Percentiles rank a stretch among this genome's conserved stretches.
Conservation (phyloP, 2,113 vertebrate species). For the Scopus umbretta region DNA sequence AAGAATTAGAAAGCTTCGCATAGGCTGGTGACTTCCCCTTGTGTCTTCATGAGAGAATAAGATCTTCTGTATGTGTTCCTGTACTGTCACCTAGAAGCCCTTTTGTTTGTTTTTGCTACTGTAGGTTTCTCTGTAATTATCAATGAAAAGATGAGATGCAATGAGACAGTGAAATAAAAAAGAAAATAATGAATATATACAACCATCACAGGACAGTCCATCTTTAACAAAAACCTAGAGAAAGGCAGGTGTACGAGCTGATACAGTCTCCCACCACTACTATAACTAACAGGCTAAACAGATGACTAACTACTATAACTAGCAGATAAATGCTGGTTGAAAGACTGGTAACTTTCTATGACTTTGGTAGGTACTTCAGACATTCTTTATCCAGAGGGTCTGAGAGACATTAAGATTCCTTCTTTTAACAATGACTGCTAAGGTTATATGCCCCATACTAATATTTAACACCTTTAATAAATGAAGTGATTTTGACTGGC, state of each 20-base stretch:
- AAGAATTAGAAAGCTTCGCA: not conserved
- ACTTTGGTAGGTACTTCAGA: not conserved
- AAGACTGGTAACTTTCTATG: not conserved
- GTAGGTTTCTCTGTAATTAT: not conserved
- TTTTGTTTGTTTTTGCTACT: not conserved
- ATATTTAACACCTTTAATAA: not conserved
- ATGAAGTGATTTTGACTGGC: not conserved
- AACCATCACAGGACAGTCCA: not conserved
- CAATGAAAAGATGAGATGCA: not conserved
- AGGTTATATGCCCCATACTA: not conserved
- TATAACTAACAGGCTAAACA: not conserved
- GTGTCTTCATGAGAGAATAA: not conserved
- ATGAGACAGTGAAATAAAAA: not conserved
- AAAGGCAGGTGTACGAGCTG: not conserved
- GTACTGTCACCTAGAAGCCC: not conserved
- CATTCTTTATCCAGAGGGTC: not conserved
- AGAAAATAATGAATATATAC: not conserved
- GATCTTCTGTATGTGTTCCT: not conserved
- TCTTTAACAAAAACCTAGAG: not conserved
- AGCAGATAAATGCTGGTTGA: not conserved
- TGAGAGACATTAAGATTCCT: not conserved
- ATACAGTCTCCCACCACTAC: not conserved
- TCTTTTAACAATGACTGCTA: not conserved
- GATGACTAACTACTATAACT: not conserved
- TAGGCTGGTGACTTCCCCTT: not conserved